These are phyloP conservation scores for Phaenicophaeus curvirostris DNA, from an alignment of 2,797 vertebrate genomes.

Conservation along the genomic window DNA sequence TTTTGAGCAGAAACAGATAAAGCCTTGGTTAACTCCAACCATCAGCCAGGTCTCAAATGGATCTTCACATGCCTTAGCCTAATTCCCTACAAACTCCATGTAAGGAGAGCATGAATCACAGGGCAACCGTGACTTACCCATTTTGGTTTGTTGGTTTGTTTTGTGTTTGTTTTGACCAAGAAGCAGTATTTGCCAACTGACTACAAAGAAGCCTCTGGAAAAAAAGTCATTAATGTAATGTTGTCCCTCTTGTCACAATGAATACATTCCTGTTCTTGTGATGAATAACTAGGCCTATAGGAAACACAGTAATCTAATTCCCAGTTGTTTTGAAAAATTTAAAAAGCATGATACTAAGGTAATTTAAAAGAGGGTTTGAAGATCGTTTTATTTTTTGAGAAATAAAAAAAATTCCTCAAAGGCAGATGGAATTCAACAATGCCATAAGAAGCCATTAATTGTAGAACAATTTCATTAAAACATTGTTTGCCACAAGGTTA, in stretches of 20 bases:
- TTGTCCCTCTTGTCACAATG: not conserved
- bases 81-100: not conserved
- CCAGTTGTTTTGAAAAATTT: not conserved
- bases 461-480: not conserved
- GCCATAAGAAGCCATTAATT: not conserved
- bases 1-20: not conserved
- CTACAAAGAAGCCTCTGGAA: not conserved
- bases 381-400: not conserved
- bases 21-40: not conserved
- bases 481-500: not conserved
- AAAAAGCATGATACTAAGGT: not conserved
- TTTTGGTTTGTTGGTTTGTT: not conserved
- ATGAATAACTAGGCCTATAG: not conserved
- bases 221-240: not conserved
- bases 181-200: not conserved
- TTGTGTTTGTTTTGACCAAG: not conserved
- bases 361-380: slow-evolving; percentile 3
- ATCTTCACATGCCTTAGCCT: not conserved
- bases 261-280: not conserved
- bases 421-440: not conserved
- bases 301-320: not conserved
- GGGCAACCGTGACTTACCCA: not conserved
- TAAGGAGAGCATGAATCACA: not conserved
- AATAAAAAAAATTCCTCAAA: slow-evolving; percentile 27
- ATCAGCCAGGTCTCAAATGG: not conserved